A percentile compares a stretch with the other conserved stretches of the same genome.
phyloP scores from a whole-genome alignment of 2,888 invertebrate species.

The Acanthosepion esculentum region DNA sequence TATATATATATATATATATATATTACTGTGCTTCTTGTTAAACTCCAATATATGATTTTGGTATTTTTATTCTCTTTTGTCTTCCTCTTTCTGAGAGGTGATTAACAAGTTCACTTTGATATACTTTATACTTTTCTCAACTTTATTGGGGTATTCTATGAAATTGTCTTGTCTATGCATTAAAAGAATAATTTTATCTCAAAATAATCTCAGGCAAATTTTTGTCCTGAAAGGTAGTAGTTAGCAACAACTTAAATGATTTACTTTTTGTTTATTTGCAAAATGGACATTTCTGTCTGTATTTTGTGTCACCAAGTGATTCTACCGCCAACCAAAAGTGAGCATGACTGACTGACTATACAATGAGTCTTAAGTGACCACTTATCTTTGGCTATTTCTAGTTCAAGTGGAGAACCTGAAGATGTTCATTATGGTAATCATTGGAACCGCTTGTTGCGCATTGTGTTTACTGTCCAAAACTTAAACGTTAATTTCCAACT shows the following conservation, averaged over 20 bases:
- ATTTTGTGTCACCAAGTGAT: slow-evolving; percentile 21
- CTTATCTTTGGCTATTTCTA: background rate
- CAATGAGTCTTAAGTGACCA: background rate
- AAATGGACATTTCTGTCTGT: background rate
- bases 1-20: no score
- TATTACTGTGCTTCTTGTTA: no score
- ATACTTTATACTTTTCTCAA: no score
- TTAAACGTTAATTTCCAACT: background rate
- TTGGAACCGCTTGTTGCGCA: background rate
- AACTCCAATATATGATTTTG: no score
- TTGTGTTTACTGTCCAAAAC: background rate
- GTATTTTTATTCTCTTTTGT: no score
- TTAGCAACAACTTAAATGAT: background rate
- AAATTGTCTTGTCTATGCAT: no score
- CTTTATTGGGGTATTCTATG: no score
- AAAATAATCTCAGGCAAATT: background rate
- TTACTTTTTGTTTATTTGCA: background rate
- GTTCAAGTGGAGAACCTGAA: background rate
- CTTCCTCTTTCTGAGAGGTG: no score
- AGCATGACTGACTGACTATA: background rate
- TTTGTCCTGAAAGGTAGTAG: background rate
- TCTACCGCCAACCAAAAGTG: background rate
- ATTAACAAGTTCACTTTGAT: no score
- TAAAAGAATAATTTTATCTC: background rate
- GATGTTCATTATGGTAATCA: background rate